Conservation (phyloP, 2,113 vertebrate species). For the Oreotrochilus melanogaster region DNA sequence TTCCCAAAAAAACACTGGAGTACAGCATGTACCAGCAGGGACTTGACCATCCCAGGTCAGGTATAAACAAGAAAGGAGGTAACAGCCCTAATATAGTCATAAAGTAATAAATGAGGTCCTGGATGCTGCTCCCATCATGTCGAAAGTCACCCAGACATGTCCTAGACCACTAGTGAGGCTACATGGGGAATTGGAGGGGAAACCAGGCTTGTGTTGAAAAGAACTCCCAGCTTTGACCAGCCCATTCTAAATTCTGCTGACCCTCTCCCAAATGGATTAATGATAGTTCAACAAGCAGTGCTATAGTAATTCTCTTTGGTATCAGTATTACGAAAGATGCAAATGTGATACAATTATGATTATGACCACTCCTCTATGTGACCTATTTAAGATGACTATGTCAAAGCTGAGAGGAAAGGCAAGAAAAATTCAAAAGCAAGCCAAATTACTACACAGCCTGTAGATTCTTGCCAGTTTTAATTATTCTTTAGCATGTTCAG, state of each 20-base stretch:
- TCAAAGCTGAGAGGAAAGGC: neutral
- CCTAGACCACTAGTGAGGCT: neutral
- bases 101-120: neutral
- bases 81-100: neutral
- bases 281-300: fast-evolving
- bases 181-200: neutral
- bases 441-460: neutral
- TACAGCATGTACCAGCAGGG: neutral
- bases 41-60: neutral
- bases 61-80: neutral
- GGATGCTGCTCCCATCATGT: fast-evolving
- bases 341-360: neutral
- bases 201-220: neutral
- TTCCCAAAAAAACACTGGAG: neutral
- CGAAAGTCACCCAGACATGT: neutral
- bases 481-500: conserved; percentile 14
- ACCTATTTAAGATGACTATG: neutral
- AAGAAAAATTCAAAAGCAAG: neutral
- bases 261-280: neutral
- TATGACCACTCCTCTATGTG: fast-evolving
- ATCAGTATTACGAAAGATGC: neutral
- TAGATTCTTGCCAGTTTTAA: conserved; percentile 31
- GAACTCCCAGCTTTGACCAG: neutral
- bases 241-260: neutral
- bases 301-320: neutral